These are phyloP conservation scores for Sterrhoptilus dennistouni DNA, from an alignment of 2,113 vertebrate genomes.

Conservation along the genomic window DNA sequence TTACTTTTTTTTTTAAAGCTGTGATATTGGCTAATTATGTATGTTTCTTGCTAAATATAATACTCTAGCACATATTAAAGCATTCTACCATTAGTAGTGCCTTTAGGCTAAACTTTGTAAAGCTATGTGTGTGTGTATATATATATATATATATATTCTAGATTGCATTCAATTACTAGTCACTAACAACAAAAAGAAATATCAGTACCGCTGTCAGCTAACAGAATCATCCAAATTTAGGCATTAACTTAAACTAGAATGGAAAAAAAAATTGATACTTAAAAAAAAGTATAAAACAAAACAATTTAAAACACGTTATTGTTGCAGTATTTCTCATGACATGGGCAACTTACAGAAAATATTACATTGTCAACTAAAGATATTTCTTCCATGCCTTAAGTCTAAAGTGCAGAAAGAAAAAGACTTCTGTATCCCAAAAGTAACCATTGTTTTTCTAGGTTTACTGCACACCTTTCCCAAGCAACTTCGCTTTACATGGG, in stretches of 20 bases:
- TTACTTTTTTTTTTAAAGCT: constrained; percentile 72
- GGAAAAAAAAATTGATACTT: constrained; percentile 70
- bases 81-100: constrained; percentile 85
- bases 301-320: constrained; percentile 20
- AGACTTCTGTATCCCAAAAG: constrained; percentile 59
- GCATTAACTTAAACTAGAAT: constrained; percentile 73
- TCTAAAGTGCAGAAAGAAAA: constrained; percentile 83
- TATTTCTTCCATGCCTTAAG: constrained; percentile 78
- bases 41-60: constrained; percentile 85
- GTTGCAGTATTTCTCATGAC: constrained; percentile 70
- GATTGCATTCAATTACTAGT: constrained; percentile 75
- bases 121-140: constrained; percentile 81
- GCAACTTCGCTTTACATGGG: constrained; percentile 24
- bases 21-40: constrained; percentile 87
- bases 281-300: constrained; percentile 68
- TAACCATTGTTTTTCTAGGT: constrained; percentile 30
- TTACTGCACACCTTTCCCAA: constrained; percentile 66
- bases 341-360: constrained; percentile 69
- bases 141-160: constrained; percentile 73
- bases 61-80: constrained; percentile 93
- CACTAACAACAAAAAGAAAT: constrained; percentile 75
- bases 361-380: constrained; percentile 70
- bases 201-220: constrained; percentile 81
- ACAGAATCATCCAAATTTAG: constrained; percentile 70
- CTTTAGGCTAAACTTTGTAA: constrained; percentile 83